Base-by-base conservation (phyloP, 2,888 invertebrate genomes). In the Ormyrus rosae region DNA sequence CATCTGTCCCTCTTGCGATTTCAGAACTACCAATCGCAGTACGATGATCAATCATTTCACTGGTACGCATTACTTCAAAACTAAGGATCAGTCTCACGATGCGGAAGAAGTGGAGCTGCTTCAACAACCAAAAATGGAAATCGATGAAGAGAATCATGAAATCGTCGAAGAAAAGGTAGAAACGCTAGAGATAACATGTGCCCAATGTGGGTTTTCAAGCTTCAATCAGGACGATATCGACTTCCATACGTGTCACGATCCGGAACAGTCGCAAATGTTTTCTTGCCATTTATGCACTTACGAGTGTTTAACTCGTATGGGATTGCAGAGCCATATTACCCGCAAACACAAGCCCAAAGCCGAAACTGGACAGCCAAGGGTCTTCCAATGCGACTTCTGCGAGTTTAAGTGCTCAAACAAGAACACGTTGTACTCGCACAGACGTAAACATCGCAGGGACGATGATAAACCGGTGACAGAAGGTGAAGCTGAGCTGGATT, bases 381-480 rank as follows among this genome's bases (percentile, higher is more conserved):
- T 81, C 9, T 86, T 79, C 70, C 60, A 69, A 1, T 90, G 90
- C 83, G 84, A 86, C 69, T 61, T 84, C 5, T 90, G 90, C 75
- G 88, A 87, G 9, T 90, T 88, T 72, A 86, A 86, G 51, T 88
- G 88, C 50, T 19, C 83, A 1, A 90, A 88, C 50, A 89, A 86
- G 48, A 88, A 86, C 50, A 88, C 88, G 0, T 34, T 90, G n/a
- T 87, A 89, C 72, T 86, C 87, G 1, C 90, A 90, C 76, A 87
- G 87, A 51, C 85, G 88, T 0, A 86, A 86, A 5, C 88, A 89
- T 69, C 85, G 83, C 34, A 6, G 8, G 0, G 71, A 63, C 1
- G 19, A 56, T 4, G 34, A 34, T 34, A 34, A 34, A 34, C 34
- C 34, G 34, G 34, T 34, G 5, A 4, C 13, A 13, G 84, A 81